Evolutionary conservation across 2,113 vertebrate genomes (phyloP).

Genomic region (Falcunculus frontatus): DNA sequence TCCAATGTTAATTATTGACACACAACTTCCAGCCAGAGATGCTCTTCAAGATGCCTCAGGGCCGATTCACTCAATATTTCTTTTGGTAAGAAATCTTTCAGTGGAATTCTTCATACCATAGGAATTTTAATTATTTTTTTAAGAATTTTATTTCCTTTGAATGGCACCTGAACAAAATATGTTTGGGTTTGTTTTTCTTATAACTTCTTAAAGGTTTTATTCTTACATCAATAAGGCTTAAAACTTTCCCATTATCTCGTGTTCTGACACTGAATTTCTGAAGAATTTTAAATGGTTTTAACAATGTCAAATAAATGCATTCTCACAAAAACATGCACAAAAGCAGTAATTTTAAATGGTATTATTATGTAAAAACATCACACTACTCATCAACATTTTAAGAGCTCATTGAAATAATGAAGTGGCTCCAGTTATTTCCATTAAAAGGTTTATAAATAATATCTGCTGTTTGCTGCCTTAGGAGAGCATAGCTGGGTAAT

Average conservation of each 20-base stretch:
- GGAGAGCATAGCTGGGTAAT: background rate
- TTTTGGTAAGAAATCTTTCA: background rate
- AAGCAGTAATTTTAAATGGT: constrained; percentile 1
- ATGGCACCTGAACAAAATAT: background rate
- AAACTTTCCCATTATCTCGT: constrained; percentile 22
- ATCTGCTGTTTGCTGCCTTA: constrained; percentile 14
- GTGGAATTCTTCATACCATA: background rate
- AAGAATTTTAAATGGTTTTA: constrained; percentile 9
- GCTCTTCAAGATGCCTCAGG: background rate
- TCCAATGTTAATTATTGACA: background rate
- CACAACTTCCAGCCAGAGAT: background rate
- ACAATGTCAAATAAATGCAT: constrained; percentile 8
- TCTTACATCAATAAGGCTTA: background rate
- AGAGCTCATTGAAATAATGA: constrained; percentile 61
- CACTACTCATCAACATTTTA: constrained; percentile 47
- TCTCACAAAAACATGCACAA: background rate
- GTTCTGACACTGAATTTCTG: background rate
- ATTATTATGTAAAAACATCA: constrained; percentile 42
- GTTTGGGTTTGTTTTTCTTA: background rate
- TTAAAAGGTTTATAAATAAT: constrained; percentile 54
- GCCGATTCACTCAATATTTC: background rate
- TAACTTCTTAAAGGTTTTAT: background rate
- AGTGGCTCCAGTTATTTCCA: constrained; percentile 48
- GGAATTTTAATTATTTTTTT: background rate
- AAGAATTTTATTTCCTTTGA: background rate